Evolutionary conservation across 2,797 vertebrate species (phyloP).

Genomic region (Danio jaintianensis): DNA sequence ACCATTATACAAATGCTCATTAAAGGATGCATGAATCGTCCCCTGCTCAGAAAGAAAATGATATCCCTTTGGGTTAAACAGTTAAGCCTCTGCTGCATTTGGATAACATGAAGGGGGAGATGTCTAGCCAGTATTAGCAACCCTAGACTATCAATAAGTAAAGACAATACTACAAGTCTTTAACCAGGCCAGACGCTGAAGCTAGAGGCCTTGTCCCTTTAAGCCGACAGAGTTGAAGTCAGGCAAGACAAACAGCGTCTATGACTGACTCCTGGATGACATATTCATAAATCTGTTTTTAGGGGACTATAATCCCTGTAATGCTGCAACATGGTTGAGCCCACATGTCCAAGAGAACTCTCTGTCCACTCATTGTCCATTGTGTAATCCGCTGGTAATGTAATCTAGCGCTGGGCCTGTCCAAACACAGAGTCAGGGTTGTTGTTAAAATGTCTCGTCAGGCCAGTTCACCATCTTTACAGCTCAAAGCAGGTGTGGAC

Average conservation of each 20-base stretch:
- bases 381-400: slow-evolving; percentile 77
- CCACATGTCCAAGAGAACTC: slow-evolving; percentile 64
- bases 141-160: slow-evolving; percentile 59
- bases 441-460: slow-evolving; percentile 76
- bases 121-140: slow-evolving; percentile 61
- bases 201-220: slow-evolving; percentile 55
- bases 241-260: slow-evolving; percentile 58
- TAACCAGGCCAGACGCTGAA: slow-evolving; percentile 34
- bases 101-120: slow-evolving; percentile 58
- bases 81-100: slow-evolving; percentile 54
- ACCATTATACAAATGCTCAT: background rate
- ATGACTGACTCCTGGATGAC: slow-evolving; percentile 66
- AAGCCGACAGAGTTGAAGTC: slow-evolving; percentile 61
- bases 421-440: slow-evolving; percentile 74
- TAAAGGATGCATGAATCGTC: slow-evolving; percentile 10
- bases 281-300: slow-evolving; percentile 70
- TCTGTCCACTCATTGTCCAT: slow-evolving; percentile 66
- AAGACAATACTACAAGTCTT: slow-evolving; percentile 56
- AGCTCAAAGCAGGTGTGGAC: slow-evolving; percentile 85
- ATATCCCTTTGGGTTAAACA: slow-evolving; percentile 48
- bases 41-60: slow-evolving; percentile 34
- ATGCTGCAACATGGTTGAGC: slow-evolving; percentile 64
- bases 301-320: slow-evolving; percentile 70
- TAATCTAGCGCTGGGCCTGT: slow-evolving; percentile 73
- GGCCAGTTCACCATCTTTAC: slow-evolving; percentile 79